Base-by-base conservation (phyloP, 2,113 vertebrate genomes). In the Motacilla alba region DNA sequence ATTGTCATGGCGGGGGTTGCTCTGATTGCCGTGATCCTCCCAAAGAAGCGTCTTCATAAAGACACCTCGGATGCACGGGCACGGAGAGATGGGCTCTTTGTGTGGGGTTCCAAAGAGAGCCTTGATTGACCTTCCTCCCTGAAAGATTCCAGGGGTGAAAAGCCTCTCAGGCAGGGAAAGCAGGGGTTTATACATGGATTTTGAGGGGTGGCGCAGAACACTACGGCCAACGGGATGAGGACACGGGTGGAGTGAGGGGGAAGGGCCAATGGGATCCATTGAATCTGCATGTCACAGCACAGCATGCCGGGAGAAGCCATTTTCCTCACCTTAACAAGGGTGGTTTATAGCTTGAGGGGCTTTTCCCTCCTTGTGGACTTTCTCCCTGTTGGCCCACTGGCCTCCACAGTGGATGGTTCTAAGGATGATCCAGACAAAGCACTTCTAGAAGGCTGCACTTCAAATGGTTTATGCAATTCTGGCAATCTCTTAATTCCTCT, bases 1-100 rank as follows among this genome's bases (percentile, higher is more conserved):
- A 53, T 26, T 24, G 22, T 59, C 23, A 3, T 0, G 1, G n/a
- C 1, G 2, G 15, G n/a, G 1, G 3, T 59, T 35, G n/a, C 1
- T 35, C n/a, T 24, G n/a, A 59, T 22, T 16, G 23, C n/a, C 5
- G 2, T 3, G 1, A 59, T n/a, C n/a, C 35, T 59, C 23, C 56
- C 22, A 0, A 24, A 58, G 3, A 59, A 59, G 14, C 4, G 0
- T 16, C 56, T 35, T 23, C n/a, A 16, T 11, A 24, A 35, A 35
- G 56, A 16, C 56, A 35, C 22, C n/a, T 59, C 2, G 4, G 56
- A 4, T 33, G 2, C n/a, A 35, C 9, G 0, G 33, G 33, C 33
- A 58, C 4, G 3, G 56, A 26, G 56, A 35, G 22, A 59, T 7
- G 10, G n/a, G n/a, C 10, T 26, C 56, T 35, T 58, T 2, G 15